Evolutionary conservation across 2,888 invertebrate species (phyloP).

Genomic region (Rotaria socialis): DNA sequence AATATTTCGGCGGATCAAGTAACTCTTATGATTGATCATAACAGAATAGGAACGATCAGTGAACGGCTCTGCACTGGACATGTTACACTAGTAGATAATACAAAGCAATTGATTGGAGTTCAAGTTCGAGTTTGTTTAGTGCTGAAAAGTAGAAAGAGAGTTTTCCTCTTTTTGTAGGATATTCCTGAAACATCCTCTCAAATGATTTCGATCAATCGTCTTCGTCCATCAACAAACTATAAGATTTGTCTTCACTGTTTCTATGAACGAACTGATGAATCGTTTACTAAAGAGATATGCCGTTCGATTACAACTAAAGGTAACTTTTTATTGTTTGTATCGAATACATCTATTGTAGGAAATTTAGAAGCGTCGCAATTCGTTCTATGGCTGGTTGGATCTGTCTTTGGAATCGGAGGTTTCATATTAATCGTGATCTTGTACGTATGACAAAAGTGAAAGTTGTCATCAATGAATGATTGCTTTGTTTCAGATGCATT

Average conservation of each 20-base stretch:
- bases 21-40: background rate
- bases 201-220: background rate
- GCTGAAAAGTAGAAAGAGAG: background rate
- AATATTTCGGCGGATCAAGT: background rate
- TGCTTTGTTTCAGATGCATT: too few species aligned
- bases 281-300: background rate
- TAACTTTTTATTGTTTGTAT: background rate
- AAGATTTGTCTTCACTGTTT: background rate
- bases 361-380: too few species aligned
- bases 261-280: background rate
- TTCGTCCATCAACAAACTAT: background rate
- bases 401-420: too few species aligned
- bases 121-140: background rate
- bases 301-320: background rate
- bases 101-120: background rate
- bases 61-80: background rate
- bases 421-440: background rate
- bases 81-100: background rate
- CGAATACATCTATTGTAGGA: background rate
- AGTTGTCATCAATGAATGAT: too few species aligned
- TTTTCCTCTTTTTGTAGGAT: background rate
- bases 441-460: background rate
- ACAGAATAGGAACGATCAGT: background rate
- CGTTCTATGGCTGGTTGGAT: background rate
- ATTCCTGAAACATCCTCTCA: background rate